Base-by-base conservation (phyloP, 35 echinoderm and acorn worm genomes). In the Eucidaris tribuloides region DNA sequence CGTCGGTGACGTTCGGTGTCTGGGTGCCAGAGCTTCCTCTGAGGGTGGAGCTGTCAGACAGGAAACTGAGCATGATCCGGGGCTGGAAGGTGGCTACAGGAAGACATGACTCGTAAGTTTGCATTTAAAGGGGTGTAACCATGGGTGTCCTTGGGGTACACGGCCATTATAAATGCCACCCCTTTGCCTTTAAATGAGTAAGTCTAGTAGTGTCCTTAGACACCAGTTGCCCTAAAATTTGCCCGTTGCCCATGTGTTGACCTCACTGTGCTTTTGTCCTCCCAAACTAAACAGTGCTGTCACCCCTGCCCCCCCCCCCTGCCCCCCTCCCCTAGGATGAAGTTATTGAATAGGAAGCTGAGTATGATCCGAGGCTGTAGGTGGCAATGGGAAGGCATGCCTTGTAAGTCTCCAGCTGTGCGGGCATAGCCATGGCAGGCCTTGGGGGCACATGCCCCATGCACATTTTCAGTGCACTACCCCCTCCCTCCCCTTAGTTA, bases 11-110 rank as follows among this genome's bases (percentile, higher is more conserved):
- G 6, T 70, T 93, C 27, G 83, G 79, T 46, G 86, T 99, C 35
- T 99, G 96, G 96, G 70, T 90, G 46, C 96, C 96, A 35, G 96
- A 99, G 62, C 42, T 98, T 1, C 96, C 90, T 1, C 45, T 99
- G 14, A 79, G 83, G 19, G 79, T 99, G 15, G 81, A 59, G 14
- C 83, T 99, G n/a, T 89, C 91, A 24, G 96, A 99, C 41, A 38
- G 77, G 19, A 79, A 90, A 76, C 91, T 99, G 38, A 93, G 96
- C 42, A 61, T 88, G 9, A 92, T 99, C 63, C 83, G 83, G 78
- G 71, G 76, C 17, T 99, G 96, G 96, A 99, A 99, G 58, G 87
- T 99, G 11, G 79, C 87, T 1, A 15, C 56, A 28, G 43, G 49
- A n/a, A 40, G 56, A 17, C 57, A 40, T 17, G 36, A 83, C 22